These are phyloP conservation scores for Rhagium mordax DNA, from an alignment of 2,888 invertebrate species.

Conservation along the genomic window DNA sequence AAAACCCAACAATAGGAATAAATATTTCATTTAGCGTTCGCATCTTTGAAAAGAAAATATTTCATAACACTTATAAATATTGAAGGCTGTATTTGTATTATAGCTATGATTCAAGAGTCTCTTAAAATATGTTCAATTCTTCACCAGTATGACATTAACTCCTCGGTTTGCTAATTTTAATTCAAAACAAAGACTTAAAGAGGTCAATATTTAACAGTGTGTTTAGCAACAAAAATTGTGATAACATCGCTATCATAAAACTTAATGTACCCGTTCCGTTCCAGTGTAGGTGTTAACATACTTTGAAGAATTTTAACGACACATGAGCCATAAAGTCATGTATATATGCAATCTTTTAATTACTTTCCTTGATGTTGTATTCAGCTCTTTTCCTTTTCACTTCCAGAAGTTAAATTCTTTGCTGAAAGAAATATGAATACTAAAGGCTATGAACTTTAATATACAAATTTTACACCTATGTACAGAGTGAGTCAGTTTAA, in stretches of 20 bases:
- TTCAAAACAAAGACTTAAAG: slow-evolving; percentile 7
- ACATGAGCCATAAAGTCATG: slow-evolving; percentile 11
- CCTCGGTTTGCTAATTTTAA: background rate
- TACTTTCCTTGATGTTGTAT: slow-evolving; percentile 10
- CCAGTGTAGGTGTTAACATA: slow-evolving; percentile 37
- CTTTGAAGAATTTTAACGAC: slow-evolving; percentile 35
- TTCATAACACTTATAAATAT: no score
- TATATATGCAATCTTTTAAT: slow-evolving; percentile 14
- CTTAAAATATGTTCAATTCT: slow-evolving; percentile 3
- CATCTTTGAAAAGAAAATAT: no score
- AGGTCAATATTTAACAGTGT: slow-evolving; percentile 26
- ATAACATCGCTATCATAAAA: slow-evolving; percentile 23
- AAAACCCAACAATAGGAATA: no score
- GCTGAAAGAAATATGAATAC: background rate
- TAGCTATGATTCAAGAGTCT: background rate
- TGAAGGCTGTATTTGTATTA: background rate
- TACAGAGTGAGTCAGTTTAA: background rate
- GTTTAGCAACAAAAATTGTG: slow-evolving; percentile 17
- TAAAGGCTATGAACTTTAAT: background rate
- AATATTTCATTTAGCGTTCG: no score
- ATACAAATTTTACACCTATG: background rate
- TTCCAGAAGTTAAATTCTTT: slow-evolving; percentile 2
- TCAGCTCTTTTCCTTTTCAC: slow-evolving; percentile 2
- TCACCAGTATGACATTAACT: background rate
- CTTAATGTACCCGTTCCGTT: slow-evolving; percentile 6